These are phyloP conservation scores for Vespertilio murinus DNA, from an alignment of 2,797 vertebrate species.

Conservation along the genomic window DNA sequence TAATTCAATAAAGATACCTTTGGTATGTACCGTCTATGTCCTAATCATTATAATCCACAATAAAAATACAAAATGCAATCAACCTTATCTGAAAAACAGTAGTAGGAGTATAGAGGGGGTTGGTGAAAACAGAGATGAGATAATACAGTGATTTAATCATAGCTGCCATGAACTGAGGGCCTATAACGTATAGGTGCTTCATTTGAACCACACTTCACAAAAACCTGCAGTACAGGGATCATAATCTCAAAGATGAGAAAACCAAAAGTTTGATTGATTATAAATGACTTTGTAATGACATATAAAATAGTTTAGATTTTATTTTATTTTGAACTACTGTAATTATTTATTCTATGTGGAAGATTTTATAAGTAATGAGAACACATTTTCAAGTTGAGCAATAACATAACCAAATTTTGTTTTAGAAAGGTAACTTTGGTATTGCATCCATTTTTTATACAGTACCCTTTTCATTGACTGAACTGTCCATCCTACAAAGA, in stretches of 20 bases:
- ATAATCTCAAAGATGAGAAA: neutral
- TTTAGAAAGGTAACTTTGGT: constrained; percentile 10
- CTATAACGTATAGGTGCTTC: neutral
- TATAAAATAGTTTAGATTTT: neutral
- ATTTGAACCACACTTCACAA: neutral
- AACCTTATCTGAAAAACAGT: constrained; percentile 3
- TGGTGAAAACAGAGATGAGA: neutral
- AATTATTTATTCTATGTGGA: neutral
- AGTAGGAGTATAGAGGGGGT: neutral
- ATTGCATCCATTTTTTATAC: neutral
- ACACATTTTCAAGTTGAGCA: constrained; percentile 11
- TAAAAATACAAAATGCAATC: neutral
- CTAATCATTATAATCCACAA: neutral
- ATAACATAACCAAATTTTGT: neutral
- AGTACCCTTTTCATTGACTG: neutral
- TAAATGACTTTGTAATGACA: constrained; percentile 1
- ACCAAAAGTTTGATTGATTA: neutral
- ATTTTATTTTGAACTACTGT: neutral
- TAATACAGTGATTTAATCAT: neutral
- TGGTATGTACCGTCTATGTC: neutral
- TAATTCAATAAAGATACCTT: constrained; percentile 19
- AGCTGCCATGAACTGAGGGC: neutral
- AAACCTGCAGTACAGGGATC: neutral
- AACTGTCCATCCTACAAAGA: neutral
- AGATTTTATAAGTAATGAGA: neutral